Percentiles rank a stretch among this genome's conserved stretches.
Evolutionary conservation across 37 sponge, comb jelly and placozoan genomes (phyloP).

Genomic region (Oscarella lobularis): DNA sequence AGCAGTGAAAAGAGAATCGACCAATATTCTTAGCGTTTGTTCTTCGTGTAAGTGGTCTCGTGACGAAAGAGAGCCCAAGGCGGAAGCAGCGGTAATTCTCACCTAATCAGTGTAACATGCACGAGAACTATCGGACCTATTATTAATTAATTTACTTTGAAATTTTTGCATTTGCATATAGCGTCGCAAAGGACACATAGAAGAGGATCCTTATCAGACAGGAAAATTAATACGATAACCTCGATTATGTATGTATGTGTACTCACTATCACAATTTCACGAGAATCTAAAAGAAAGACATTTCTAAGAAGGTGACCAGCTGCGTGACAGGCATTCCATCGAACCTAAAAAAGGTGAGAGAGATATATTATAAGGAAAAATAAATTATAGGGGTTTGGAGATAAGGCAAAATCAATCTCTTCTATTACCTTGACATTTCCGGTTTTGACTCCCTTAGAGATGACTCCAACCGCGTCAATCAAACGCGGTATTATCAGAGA

Average conservation of each 20-base stretch:
- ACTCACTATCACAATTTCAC: neutral
- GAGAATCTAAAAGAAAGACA: neutral
- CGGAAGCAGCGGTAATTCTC: constrained; percentile 1
- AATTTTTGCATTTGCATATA: neutral
- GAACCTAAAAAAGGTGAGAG: neutral
- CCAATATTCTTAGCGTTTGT: too few species aligned
- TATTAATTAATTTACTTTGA: neutral
- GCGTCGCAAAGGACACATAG: neutral
- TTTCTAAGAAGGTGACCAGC: neutral
- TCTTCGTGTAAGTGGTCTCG: neutral
- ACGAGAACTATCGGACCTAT: too few species aligned
- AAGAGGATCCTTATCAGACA: neutral
- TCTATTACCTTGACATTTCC: too few species aligned
- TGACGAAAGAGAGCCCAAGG: neutral
- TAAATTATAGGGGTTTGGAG: neutral
- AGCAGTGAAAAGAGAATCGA: neutral
- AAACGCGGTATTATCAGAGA: too few species aligned
- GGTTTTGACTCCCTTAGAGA: too few species aligned
- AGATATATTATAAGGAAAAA: neutral
- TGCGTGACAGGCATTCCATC: neutral
- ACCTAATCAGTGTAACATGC: neutral
- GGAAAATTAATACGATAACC: too few species aligned
- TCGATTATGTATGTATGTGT: too few species aligned
- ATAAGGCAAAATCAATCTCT: too few species aligned
- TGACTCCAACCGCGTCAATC: neutral